Conservation (phyloP, 2,888 invertebrate genomes). For the Sinopyrophorus schimmeli region DNA sequence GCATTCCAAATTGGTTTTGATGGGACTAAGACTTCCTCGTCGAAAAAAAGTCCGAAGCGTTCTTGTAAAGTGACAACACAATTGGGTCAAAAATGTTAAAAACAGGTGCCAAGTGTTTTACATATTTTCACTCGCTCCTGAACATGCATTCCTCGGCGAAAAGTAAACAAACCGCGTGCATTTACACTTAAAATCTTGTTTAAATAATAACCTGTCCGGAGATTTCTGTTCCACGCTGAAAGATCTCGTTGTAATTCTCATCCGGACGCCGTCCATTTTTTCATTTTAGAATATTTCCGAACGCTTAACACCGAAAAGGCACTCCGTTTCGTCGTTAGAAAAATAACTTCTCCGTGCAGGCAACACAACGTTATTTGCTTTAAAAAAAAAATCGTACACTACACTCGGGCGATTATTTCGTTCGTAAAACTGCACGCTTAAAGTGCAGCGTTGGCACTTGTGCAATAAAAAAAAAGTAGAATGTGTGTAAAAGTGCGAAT, state of each 20-base stretch:
- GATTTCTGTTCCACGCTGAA: slow-evolving; percentile 8
- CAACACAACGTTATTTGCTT: too few relatives aligned
- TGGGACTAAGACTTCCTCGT: too few relatives aligned
- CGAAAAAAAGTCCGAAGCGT: too few relatives aligned
- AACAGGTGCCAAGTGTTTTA: slow-evolving; percentile 8
- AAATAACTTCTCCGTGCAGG: too few relatives aligned
- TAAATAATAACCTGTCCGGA: slow-evolving; percentile 16
- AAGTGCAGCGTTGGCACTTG: not conserved
- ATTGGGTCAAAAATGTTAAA: slow-evolving; percentile 11
- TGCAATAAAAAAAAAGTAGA: too few relatives aligned
- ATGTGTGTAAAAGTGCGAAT: not conserved
- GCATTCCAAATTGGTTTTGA: too few relatives aligned
- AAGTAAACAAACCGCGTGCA: slow-evolving; percentile 17
- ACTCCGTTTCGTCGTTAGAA: too few relatives aligned
- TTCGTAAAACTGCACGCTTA: not conserved
- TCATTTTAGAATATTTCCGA: not conserved
- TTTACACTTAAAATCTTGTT: not conserved
- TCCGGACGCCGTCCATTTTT: slow-evolving; percentile 6
- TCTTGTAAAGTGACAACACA: slow-evolving; percentile 4
- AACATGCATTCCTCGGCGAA: slow-evolving; percentile 6
- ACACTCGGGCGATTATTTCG: not conserved
- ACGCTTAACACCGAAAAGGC: too few relatives aligned
- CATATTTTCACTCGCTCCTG: slow-evolving; percentile 1
- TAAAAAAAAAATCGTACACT: too few relatives aligned
- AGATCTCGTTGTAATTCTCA: not conserved